phyloP scores from a whole-genome alignment of 1,140 invertebrate species.

The Venustaconcha ellipsiformis region DNA sequence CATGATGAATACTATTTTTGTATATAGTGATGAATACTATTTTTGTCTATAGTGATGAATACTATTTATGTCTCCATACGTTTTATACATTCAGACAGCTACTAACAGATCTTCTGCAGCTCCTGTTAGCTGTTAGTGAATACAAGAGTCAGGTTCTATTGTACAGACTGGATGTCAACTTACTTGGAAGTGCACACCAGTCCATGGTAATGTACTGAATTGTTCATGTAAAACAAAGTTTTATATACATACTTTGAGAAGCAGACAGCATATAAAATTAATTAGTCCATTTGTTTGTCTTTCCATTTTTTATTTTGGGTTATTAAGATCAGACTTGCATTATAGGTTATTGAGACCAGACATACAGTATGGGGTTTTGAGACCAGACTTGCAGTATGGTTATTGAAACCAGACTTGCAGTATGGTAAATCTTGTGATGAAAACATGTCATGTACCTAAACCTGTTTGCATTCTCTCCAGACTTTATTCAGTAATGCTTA shows the following conservation, averaged over 20 bases:
- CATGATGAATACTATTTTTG: no score
- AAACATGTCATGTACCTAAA: neutral
- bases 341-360: no score
- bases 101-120: slow-evolving; percentile 55
- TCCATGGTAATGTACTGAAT: slow-evolving; percentile 27
- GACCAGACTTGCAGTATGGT: no score
- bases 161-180: slow-evolving; percentile 61
- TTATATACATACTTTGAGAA: neutral
- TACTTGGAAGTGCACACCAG: slow-evolving; percentile 49
- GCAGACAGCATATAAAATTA: no score
- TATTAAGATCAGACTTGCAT: no score
- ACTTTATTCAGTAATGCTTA: neutral
- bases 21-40: no score
- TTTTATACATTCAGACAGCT: slow-evolving; percentile 42
- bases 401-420: no score
- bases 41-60: no score
- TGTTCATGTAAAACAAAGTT: neutral
- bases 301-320: neutral
- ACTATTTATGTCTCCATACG: no score
- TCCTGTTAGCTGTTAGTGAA: slow-evolving; percentile 56
- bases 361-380: no score
- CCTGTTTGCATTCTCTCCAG: neutral
- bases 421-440: neutral
- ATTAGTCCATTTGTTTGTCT: no score
- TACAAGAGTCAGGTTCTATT: slow-evolving; percentile 62